A percentile compares a stretch with the other conserved stretches of the same genome.
phyloP scores from a whole-genome alignment of 2,797 vertebrate genomes.

The Glossophaga mutica region DNA sequence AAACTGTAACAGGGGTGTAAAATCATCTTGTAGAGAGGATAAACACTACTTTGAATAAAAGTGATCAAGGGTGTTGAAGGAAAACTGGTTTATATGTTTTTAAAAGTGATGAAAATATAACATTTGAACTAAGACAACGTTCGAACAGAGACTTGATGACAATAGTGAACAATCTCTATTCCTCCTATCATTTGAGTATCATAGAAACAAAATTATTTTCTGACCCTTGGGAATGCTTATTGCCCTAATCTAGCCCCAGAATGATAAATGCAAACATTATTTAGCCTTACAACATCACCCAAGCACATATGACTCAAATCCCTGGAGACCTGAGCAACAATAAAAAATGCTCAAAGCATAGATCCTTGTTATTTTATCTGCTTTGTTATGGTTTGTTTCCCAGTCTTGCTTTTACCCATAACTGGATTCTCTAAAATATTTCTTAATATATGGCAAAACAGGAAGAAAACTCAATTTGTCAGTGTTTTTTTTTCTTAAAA shows the following conservation, averaged over 20 bases:
- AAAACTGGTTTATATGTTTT: neutral
- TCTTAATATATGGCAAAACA: neutral
- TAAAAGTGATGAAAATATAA: neutral
- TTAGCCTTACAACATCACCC: neutral
- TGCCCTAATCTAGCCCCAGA: neutral
- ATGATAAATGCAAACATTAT: neutral
- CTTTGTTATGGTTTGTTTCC: neutral
- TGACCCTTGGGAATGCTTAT: neutral
- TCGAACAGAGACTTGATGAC: neutral
- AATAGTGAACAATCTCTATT: neutral
- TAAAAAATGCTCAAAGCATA: neutral
- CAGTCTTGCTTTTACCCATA: neutral
- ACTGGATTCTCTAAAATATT: neutral
- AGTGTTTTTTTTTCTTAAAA: no score
- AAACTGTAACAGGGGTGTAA: neutral
- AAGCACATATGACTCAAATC: neutral
- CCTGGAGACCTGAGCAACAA: neutral
- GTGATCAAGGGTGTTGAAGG: neutral
- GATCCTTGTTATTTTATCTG: neutral
- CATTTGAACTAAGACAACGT: neutral
- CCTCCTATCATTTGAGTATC: neutral
- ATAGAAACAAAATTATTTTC: constrained; percentile 6
- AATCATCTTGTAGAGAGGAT: neutral
- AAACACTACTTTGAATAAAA: neutral
- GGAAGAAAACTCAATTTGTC: neutral